These are phyloP conservation scores for Pampus argenteus DNA, from an alignment of 2,797 vertebrate genomes.

Conservation along the genomic window DNA sequence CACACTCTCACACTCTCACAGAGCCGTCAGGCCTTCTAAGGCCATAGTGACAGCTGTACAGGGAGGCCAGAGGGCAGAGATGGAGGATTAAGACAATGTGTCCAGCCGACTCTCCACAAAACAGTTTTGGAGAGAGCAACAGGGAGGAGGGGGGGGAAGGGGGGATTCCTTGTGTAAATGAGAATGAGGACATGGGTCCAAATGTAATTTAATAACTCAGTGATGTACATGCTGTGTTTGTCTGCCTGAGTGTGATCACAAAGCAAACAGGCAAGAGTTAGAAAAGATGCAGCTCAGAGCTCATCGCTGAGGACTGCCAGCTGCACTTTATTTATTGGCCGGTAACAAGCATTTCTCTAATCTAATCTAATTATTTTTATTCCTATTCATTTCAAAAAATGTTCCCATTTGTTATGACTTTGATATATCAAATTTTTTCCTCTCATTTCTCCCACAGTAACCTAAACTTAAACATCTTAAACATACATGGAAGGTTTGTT, in stretches of 20 bases:
- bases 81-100: constrained; percentile 77
- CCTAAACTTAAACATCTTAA: not conserved
- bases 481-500: not conserved
- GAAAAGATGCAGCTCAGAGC: constrained; percentile 18
- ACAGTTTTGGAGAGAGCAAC: constrained; percentile 62
- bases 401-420: not conserved
- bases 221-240: constrained; percentile 38
- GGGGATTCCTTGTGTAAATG: constrained; percentile 65
- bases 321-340: not conserved
- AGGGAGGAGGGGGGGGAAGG: constrained; percentile 14
- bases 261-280: constrained; percentile 32
- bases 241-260: constrained; percentile 19
- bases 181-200: constrained; percentile 48
- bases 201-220: constrained; percentile 64
- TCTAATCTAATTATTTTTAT: not conserved
- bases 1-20: constrained; percentile 12
- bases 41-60: constrained; percentile 82
- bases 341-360: not conserved
- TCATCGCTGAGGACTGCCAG: not conserved
- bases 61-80: constrained; percentile 66
- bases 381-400: not conserved
- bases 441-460: not conserved
- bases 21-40: constrained; percentile 77
- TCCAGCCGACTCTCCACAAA: constrained; percentile 66
- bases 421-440: not conserved